Evolutionary conservation across 1,140 invertebrate species (phyloP).

Genomic region (Lordiphosa stackelbergi): DNA sequence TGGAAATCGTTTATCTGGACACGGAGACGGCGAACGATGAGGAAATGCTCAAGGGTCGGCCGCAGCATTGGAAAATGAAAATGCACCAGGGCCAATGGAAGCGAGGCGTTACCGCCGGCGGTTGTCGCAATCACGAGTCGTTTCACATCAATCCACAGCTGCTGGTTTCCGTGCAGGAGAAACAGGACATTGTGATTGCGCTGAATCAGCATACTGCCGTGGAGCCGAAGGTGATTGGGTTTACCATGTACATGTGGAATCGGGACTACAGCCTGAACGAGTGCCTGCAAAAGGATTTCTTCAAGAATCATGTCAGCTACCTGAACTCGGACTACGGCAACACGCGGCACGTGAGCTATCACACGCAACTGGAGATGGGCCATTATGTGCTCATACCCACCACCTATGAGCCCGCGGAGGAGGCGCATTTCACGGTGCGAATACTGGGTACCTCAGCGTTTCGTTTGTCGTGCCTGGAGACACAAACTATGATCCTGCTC

Average conservation of each 20-base stretch:
- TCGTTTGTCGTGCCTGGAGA: conserved; percentile 79
- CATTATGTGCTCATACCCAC: conserved; percentile 92
- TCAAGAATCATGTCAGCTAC: conserved; percentile 92
- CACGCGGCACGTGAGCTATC: conserved; percentile 89
- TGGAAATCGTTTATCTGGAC: conserved; percentile 93
- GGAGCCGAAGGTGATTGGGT: conserved; percentile 96
- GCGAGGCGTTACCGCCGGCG: conserved; percentile 91
- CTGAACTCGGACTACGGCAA: conserved; percentile 95
- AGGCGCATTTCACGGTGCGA: conserved; percentile 81
- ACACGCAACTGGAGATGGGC: conserved; percentile 89
- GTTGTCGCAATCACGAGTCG: conserved; percentile 93
- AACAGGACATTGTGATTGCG: conserved; percentile 91
- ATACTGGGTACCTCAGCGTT: conserved; percentile 63
- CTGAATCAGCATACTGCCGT: conserved; percentile 94
- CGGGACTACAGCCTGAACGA: conserved; percentile 77
- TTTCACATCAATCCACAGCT: conserved; percentile 96
- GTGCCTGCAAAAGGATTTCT: conserved; percentile 86
- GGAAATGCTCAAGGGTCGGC: conserved; percentile 86
- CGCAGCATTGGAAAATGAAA: conserved; percentile 88
- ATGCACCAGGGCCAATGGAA: conserved; percentile 93
- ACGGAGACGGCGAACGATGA: conserved; percentile 91
- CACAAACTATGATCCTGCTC: conserved; percentile 88
- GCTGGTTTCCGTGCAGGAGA: conserved; percentile 87
- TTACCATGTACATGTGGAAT: conserved; percentile 88
- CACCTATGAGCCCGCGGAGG: conserved; percentile 93